Conservation (phyloP, 2,888 invertebrate genomes). For the Adelognathus sp. region DNA sequence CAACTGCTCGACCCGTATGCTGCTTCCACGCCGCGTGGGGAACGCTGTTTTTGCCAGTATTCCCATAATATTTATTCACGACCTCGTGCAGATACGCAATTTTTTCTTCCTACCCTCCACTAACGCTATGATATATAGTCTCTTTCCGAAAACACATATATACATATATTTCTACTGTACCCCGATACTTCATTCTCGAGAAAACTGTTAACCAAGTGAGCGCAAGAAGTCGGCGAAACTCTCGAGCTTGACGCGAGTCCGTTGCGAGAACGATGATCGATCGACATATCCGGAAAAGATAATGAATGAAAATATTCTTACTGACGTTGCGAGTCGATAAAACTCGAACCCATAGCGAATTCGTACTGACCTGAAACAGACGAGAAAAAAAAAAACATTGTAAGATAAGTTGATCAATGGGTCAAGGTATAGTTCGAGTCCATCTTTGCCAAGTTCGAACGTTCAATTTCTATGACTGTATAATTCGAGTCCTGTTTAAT, state of each 20-base stretch:
- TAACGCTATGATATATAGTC: slow-evolving; percentile 19
- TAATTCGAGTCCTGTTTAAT: too few species aligned
- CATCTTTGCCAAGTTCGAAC: too few species aligned
- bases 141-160: too few species aligned
- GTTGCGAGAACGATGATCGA: slow-evolving; percentile 38
- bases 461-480: too few species aligned
- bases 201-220: slow-evolving; percentile 20
- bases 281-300: slow-evolving; percentile 11
- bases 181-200: slow-evolving; percentile 10
- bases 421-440: too few species aligned
- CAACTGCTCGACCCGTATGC: background rate
- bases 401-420: slow-evolving; percentile 1
- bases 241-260: slow-evolving; percentile 1
- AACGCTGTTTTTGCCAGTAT: slow-evolving; percentile 30
- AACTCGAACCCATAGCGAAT: background rate
- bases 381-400: background rate
- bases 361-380: slow-evolving; percentile 22
- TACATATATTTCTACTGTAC: background rate
- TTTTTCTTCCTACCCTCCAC: background rate
- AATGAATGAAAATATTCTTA: background rate
- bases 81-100: slow-evolving; percentile 6
- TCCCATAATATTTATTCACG: slow-evolving; percentile 42
- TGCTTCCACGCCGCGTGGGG: background rate
- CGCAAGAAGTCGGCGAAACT: slow-evolving; percentile 23
- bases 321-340: background rate